Conservation (phyloP, 2,113 vertebrate species). For the Uria aalge region DNA sequence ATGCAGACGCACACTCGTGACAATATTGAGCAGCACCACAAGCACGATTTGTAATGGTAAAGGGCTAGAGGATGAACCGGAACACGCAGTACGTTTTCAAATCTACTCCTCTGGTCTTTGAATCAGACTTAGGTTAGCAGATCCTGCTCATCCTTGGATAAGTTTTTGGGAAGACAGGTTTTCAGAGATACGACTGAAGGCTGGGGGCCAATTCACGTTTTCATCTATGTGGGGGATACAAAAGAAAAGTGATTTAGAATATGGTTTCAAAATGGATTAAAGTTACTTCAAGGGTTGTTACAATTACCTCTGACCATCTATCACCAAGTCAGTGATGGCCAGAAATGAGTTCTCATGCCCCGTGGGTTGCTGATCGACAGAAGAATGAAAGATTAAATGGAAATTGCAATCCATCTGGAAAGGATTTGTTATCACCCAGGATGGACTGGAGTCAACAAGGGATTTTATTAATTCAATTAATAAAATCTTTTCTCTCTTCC, state of each 20-base stretch:
- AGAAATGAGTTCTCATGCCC: neutral
- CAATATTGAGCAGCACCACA: neutral
- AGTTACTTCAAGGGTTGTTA: neutral
- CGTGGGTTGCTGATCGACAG: neutral
- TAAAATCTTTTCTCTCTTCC: constrained; percentile 16
- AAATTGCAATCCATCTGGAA: constrained; percentile 49
- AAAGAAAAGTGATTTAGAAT: neutral
- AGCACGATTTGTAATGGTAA: neutral
- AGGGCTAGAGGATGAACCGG: neutral
- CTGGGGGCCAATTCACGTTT: accelerated
- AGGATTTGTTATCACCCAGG: constrained; percentile 42
- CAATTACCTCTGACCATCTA: neutral
- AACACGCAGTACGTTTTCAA: neutral
- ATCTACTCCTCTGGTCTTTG: neutral
- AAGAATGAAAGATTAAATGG: neutral
- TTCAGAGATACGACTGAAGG: neutral
- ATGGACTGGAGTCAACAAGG: constrained; percentile 32
- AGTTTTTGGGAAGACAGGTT: neutral
- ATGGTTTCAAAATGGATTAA: neutral
- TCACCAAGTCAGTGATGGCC: neutral
- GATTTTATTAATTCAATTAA: constrained; percentile 62
- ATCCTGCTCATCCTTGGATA: neutral
- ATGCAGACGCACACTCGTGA: accelerated
- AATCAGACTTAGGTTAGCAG: neutral
- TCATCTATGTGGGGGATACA: neutral